Evolutionary conservation across 2,888 invertebrate species (phyloP).

Genomic region (Coelinius sp.): DNA sequence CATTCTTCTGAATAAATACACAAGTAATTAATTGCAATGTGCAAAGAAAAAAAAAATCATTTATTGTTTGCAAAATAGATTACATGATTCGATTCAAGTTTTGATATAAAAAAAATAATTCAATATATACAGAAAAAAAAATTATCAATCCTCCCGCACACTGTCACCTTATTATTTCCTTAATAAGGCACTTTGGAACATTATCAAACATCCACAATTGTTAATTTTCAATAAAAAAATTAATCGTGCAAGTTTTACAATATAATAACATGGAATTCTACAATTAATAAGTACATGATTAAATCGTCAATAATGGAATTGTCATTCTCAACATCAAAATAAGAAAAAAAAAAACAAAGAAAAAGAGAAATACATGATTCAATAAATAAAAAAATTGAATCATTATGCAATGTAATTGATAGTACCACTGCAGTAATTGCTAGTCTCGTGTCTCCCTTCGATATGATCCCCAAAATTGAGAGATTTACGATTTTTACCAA

Average conservation of each 20-base stretch:
- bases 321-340: neutral
- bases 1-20: constrained; percentile 2
- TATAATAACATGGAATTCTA: neutral
- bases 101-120: constrained; percentile 5
- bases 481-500: constrained; percentile 68
- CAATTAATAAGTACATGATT: constrained; percentile 30
- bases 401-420: constrained; percentile 69
- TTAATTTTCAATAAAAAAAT: constrained; percentile 10
- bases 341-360: neutral
- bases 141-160: constrained; percentile 40
- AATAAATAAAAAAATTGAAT: neutral
- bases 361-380: constrained; percentile 17
- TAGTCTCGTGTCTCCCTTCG: constrained; percentile 65
- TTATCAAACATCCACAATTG: constrained; percentile 51
- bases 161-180: constrained; percentile 7
- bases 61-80: constrained; percentile 29
- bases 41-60: constrained; percentile 21
- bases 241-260: neutral
- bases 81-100: constrained; percentile 25
- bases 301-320: constrained; percentile 21
- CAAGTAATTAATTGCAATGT: constrained; percentile 1
- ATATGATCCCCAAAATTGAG: constrained; percentile 68
- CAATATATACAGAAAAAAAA: constrained; percentile 50
- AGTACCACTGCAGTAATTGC: constrained; percentile 68
- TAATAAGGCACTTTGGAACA: constrained; percentile 69